A percentile compares a stretch with the other conserved stretches of the same genome.
Conservation (phyloP, 2,888 invertebrate species). For the Silvanus unidentatus region DNA sequence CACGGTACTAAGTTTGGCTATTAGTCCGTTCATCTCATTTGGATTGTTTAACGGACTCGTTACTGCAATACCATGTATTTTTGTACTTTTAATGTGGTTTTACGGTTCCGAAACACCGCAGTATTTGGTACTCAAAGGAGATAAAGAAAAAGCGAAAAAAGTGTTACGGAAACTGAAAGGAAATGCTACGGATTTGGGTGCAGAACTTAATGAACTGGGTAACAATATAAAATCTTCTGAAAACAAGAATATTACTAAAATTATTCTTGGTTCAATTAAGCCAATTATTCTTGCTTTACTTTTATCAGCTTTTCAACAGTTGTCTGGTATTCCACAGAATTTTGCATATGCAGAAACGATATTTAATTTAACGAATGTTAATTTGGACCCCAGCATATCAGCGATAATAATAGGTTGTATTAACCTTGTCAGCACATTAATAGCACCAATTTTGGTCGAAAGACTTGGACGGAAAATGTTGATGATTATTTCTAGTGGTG, state of each 20-base stretch:
- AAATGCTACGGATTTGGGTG: slow-evolving; percentile 37
- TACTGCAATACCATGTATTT: slow-evolving; percentile 54
- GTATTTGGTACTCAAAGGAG: slow-evolving; percentile 56
- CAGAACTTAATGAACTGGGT: slow-evolving; percentile 54
- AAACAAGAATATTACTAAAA: slow-evolving; percentile 50
- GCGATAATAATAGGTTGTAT: slow-evolving; percentile 73
- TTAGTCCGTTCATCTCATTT: slow-evolving; percentile 14
- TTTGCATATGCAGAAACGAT: slow-evolving; percentile 15
- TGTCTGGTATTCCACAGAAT: slow-evolving; percentile 13
- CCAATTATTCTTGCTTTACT: slow-evolving; percentile 69
- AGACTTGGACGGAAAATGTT: slow-evolving; percentile 55
- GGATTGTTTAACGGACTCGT: slow-evolving; percentile 57
- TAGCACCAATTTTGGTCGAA: slow-evolving; percentile 72
- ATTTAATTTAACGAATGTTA: slow-evolving; percentile 9
- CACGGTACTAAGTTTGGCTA: slow-evolving; percentile 48
- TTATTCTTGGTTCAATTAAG: slow-evolving; percentile 43
- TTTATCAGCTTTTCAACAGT: slow-evolving; percentile 63
- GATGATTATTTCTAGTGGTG: neutral
- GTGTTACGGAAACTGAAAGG: slow-evolving; percentile 68
- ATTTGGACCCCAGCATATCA: slow-evolving; percentile 40
- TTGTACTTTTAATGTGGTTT: slow-evolving; percentile 56
- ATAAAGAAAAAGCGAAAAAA: slow-evolving; percentile 54
- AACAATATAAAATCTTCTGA: slow-evolving; percentile 53
- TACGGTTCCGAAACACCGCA: slow-evolving; percentile 73
- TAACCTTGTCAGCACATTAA: slow-evolving; percentile 64